Evolutionary conservation across 2,797 vertebrate species (phyloP).

Genomic region (Tokudaia muenninki): DNA sequence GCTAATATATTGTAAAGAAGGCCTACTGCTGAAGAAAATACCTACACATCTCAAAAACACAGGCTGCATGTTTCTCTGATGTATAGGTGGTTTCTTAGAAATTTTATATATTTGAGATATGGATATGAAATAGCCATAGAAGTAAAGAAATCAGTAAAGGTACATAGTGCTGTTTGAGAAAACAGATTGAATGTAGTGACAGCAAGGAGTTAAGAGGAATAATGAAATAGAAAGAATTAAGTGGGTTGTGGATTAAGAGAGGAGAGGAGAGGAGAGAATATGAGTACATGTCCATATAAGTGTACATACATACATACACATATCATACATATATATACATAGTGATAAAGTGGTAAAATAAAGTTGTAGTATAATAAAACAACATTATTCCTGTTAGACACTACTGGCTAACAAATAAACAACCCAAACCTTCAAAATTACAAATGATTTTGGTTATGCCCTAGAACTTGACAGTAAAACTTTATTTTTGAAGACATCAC

Average conservation of each 20-base stretch:
- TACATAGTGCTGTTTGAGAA: not conserved
- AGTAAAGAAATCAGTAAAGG: not conserved
- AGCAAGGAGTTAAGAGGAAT: not conserved
- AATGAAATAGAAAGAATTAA: not conserved
- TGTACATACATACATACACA: not conserved
- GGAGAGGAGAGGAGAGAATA: not conserved
- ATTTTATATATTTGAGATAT: not conserved
- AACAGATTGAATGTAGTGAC: not conserved
- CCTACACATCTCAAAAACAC: not conserved
- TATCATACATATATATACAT: too few species aligned
- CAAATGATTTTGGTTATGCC: too few species aligned
- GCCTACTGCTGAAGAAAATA: too few species aligned
- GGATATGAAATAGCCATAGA: not conserved
- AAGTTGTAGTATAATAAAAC: not conserved
- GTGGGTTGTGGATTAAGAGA: not conserved
- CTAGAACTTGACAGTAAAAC: not conserved
- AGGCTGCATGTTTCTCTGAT: not conserved
- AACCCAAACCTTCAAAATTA: not conserved
- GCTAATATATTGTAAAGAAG: not conserved
- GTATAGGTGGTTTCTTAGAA: not conserved
- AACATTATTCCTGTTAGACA: not conserved
- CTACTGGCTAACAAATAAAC: not conserved
- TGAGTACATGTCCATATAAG: accelerated
- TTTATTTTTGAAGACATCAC: not conserved
- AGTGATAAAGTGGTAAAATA: not conserved